phyloP scores from a whole-genome alignment of 2,113 vertebrate species.

The Penelope pileata region DNA sequence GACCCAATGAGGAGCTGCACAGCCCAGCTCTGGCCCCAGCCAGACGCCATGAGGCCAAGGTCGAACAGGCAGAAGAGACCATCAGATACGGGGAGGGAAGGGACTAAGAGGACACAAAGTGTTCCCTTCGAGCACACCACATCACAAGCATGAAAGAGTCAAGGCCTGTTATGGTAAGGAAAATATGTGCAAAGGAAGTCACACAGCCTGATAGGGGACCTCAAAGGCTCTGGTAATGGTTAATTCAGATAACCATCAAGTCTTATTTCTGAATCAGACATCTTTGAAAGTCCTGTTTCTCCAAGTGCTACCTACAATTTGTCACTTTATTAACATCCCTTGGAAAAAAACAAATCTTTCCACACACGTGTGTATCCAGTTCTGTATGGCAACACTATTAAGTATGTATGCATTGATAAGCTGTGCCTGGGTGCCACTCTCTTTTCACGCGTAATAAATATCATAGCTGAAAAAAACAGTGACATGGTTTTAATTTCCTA shows the following conservation, averaged over 20 bases:
- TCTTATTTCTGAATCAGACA: conserved; percentile 40
- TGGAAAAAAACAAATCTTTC: conserved; percentile 8
- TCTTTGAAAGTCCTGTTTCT: conserved; percentile 23
- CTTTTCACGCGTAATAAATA: conserved; percentile 42
- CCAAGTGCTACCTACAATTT: neutral
- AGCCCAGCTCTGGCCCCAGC: neutral
- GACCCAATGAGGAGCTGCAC: rapidly evolving
- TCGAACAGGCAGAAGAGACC: neutral
- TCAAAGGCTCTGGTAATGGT: conserved; percentile 47
- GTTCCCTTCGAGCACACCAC: neutral
- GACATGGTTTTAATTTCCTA: conserved; percentile 53
- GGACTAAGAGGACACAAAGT: neutral
- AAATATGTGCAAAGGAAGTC: conserved; percentile 62
- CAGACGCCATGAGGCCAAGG: rapidly evolving
- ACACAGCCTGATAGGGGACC: conserved; percentile 46
- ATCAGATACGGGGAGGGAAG: neutral
- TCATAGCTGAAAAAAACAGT: conserved; percentile 51
- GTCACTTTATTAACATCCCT: neutral
- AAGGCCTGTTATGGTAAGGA: conserved; percentile 41
- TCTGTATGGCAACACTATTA: neutral
- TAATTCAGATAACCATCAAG: conserved; percentile 61
- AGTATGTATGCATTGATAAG: neutral
- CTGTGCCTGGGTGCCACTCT: neutral
- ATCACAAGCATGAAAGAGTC: conserved; percentile 3
- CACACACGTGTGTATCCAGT: neutral